Base-by-base conservation (phyloP, 92 coral and sea anemone genomes). In the Nematostella vectensis region DNA sequence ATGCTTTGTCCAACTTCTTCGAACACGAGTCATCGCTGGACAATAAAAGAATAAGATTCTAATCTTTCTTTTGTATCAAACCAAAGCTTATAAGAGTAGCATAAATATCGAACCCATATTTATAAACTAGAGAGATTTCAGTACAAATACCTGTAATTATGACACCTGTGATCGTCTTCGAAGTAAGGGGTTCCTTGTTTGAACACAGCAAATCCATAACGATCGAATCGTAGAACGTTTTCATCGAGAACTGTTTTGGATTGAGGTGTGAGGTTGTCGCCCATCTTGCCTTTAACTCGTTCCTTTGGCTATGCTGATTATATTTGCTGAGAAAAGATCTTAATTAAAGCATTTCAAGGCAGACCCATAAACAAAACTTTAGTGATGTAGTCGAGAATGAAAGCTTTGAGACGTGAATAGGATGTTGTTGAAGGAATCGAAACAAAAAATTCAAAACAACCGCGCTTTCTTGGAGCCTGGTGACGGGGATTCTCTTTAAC, bases 131-230 rank as follows among this genome's bases (percentile, higher is more conserved):
- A n/a, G n/a, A n/a, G n/a, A n/a, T n/a, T n/a, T n/a, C n/a, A n/a
- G n/a, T n/a, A n/a, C n/a, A n/a, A 76, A 45, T 55, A 76, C 95
- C 54, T 63, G 50, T 75, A 85, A 24, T 80, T 71, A 56, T 85
- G 95, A 30, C 65, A 79, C 63, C 95, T 76, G 22, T 70, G 66
- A 39, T 80, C 88, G 18, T 76, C 88, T n/a, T 66, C 78, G 2
- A 70, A 62, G 19, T 65, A 36, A 2, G 36, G 51, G 0, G 95
- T 68, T 2, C 66, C 81, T 47, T 63, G 67, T 37, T 62, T 57
- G 30, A 70, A 85, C 2, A 85, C 70, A 18, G 95, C 95, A 55
- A 85, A 85, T 3, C 88, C 95, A 63, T 70, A 80, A 3, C 48
- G 67, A 30, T 85, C 95, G 48, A 59, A 85, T 22, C 54, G 65